A percentile compares a stretch with the other conserved stretches of the same genome.
phyloP scores from a whole-genome alignment of 2,888 invertebrate species.

The Oxystoma pomonae region DNA sequence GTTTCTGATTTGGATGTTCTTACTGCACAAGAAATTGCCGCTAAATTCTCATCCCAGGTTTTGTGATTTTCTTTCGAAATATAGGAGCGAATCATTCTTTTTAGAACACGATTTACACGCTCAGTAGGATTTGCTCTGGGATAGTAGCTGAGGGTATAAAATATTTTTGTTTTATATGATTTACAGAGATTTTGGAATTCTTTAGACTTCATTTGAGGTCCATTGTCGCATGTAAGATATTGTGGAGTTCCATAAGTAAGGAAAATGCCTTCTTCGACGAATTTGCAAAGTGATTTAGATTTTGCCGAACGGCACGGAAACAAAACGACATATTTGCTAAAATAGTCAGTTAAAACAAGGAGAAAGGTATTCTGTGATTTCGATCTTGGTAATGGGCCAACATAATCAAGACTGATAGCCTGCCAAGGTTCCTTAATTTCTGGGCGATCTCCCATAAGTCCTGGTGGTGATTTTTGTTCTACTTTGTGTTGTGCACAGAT shows the following conservation, averaged over 20 bases:
- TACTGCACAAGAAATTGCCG: too few species aligned
- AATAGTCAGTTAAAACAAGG: slow-evolving; percentile 12
- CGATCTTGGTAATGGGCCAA: slow-evolving; percentile 10
- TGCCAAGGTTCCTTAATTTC: too few species aligned
- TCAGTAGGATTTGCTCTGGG: slow-evolving; percentile 15
- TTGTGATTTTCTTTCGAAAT: background rate
- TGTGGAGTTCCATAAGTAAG: slow-evolving; percentile 7
- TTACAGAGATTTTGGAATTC: slow-evolving; percentile 4
- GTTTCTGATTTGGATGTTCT: slow-evolving; percentile 19
- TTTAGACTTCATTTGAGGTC: slow-evolving; percentile 7
- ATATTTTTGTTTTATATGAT: slow-evolving; percentile 2
- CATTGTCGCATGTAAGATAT: slow-evolving; percentile 13
- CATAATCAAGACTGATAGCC: slow-evolving; percentile 9
- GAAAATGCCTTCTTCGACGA: slow-evolving; percentile 4
- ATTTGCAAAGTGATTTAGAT: slow-evolving; percentile 1
- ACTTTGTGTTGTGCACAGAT: slow-evolving; percentile 8
- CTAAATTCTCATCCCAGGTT: too few species aligned
- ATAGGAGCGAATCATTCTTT: background rate
- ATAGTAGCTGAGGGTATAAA: slow-evolving; percentile 5
- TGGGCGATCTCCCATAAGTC: too few species aligned
- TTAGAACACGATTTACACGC: slow-evolving; percentile 2
- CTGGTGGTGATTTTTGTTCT: slow-evolving; percentile 8
- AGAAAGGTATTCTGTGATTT: slow-evolving; percentile 4
- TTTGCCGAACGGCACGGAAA: slow-evolving; percentile 11
- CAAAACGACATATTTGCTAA: slow-evolving; percentile 9